phyloP scores from a whole-genome alignment of 2,888 invertebrate species.

The Drosophila percnosoma region DNA sequence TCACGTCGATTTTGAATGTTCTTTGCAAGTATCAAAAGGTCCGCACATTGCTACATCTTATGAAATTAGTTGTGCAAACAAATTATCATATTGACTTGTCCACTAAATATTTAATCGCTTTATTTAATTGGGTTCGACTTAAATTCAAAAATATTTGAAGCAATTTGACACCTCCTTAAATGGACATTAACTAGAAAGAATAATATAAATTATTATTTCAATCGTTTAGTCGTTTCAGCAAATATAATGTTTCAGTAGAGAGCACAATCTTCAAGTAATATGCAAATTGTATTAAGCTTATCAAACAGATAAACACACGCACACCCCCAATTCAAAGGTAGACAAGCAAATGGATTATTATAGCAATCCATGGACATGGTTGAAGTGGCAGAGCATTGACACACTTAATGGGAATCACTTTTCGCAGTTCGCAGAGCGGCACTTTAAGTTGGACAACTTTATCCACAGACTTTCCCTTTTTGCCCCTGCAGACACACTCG shows the following conservation, averaged over 20 bases:
- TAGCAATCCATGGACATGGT: slow-evolving; percentile 18
- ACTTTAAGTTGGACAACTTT: slow-evolving; percentile 68
- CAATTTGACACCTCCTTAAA: slow-evolving; percentile 27
- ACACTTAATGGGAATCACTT: slow-evolving; percentile 62
- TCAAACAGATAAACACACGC: slow-evolving; percentile 14
- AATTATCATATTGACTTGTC: background rate
- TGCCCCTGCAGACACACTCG: background rate
- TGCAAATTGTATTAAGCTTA: slow-evolving; percentile 59
- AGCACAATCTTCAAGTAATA: slow-evolving; percentile 34
- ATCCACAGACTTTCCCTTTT: slow-evolving; percentile 49
- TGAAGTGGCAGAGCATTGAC: slow-evolving; percentile 39
- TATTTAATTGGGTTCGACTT: background rate
- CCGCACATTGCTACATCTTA: slow-evolving; percentile 3
- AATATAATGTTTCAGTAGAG: background rate
- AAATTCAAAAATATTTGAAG: slow-evolving; percentile 15
- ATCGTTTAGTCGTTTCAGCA: slow-evolving; percentile 8
- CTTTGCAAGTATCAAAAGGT: slow-evolving; percentile 12
- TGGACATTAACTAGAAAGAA: background rate
- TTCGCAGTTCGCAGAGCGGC: slow-evolving; percentile 43
- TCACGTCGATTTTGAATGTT: slow-evolving; percentile 9
- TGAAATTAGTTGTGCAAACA: background rate
- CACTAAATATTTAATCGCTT: background rate
- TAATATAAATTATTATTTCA: slow-evolving; percentile 50
- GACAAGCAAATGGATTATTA: slow-evolving; percentile 40
- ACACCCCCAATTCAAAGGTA: slow-evolving; percentile 18